These are phyloP conservation scores for Anadara kagoshimensis DNA, from an alignment of 1,140 invertebrate genomes.

Conservation along the genomic window DNA sequence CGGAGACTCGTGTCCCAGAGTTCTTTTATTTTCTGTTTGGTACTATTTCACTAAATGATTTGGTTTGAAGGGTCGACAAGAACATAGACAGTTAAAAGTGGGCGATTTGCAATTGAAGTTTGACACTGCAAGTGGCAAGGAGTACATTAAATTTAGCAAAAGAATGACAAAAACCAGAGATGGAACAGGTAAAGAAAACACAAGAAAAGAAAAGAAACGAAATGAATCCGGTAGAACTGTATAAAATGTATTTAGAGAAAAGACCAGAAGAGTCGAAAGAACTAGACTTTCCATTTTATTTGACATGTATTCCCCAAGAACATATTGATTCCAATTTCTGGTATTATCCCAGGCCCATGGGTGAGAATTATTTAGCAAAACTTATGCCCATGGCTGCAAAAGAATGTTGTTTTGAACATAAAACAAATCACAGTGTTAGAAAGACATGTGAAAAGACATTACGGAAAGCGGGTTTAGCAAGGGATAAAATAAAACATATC, in stretches of 20 bases:
- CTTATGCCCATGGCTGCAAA: too few relatives aligned
- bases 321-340: neutral
- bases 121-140: neutral
- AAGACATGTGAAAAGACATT: neutral
- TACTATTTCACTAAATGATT: constrained; percentile 12
- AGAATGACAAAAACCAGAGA: too few relatives aligned
- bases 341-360: constrained; percentile 5
- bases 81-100: neutral
- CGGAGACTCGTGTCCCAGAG: too few relatives aligned
- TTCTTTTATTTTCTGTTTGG: too few relatives aligned
- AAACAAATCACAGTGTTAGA: constrained; percentile 11
- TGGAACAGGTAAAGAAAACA: too few relatives aligned
- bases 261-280: too few relatives aligned
- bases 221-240: too few relatives aligned
- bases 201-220: too few relatives aligned
- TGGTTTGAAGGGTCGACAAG: neutral
- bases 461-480: neutral
- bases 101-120: neutral
- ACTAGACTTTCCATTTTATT: too few relatives aligned
- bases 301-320: constrained; percentile 4
- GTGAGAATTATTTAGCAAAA: constrained; percentile 3
- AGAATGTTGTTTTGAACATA: neutral
- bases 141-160: too few relatives aligned
- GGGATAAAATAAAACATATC: neutral
- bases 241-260: too few relatives aligned